These are phyloP conservation scores for Tyria jacobaeae DNA, from an alignment of 2,888 invertebrate genomes.

Conservation along the genomic window DNA sequence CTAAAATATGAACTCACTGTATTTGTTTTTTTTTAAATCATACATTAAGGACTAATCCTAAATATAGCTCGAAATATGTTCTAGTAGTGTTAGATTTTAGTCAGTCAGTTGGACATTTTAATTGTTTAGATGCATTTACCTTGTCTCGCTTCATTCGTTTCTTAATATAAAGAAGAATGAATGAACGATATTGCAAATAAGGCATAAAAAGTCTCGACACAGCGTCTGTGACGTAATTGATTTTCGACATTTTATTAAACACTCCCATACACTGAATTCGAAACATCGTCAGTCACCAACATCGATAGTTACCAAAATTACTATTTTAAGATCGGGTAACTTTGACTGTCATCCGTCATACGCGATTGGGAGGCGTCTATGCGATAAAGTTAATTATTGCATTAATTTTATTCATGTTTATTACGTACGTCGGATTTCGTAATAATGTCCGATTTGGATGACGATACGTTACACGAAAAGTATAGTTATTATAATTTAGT, in stretches of 20 bases:
- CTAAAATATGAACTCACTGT: not conserved
- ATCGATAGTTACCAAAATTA: not conserved
- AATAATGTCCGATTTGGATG: constrained; percentile 18
- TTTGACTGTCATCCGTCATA: constrained; percentile 6
- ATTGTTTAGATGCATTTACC: constrained; percentile 21
- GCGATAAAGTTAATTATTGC: constrained; percentile 38
- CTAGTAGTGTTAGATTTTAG: constrained; percentile 15
- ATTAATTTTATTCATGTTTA: constrained; percentile 44
- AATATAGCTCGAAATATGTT: constrained; percentile 3
- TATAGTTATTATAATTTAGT: constrained; percentile 16
- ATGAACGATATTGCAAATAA: constrained; percentile 24
- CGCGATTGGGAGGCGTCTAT: constrained; percentile 5
- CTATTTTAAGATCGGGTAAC: constrained; percentile 14
- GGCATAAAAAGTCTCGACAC: constrained; percentile 21
- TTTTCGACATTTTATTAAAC: constrained; percentile 32
- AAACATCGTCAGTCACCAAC: not conserved
- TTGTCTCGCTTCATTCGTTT: too few relatives aligned
- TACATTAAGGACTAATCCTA: not conserved
- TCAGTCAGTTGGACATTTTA: constrained; percentile 15
- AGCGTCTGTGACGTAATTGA: constrained; percentile 36
- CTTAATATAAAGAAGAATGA: constrained; percentile 24
- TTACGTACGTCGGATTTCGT: constrained; percentile 36
- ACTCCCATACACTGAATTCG: not conserved
- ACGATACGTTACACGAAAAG: constrained; percentile 44
- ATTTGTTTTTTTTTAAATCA: not conserved